These are phyloP conservation scores for Syrphus vitripennis DNA, from an alignment of 2,888 invertebrate species.

Conservation along the genomic window DNA sequence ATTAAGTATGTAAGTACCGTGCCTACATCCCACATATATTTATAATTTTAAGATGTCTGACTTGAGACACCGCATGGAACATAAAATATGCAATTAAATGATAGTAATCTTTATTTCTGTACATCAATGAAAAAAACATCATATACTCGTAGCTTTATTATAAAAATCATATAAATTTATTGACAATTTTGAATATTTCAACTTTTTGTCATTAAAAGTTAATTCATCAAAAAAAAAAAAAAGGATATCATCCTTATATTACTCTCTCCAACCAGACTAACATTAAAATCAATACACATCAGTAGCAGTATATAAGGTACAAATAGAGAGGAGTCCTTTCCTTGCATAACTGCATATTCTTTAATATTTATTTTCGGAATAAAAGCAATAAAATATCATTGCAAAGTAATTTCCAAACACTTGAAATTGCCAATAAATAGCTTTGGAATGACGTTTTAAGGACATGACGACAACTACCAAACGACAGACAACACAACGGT, in stretches of 20 bases:
- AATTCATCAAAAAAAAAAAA: neutral
- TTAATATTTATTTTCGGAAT: conserved; percentile 7
- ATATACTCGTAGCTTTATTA: neutral
- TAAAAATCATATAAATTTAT: neutral
- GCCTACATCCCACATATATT: too few relatives aligned
- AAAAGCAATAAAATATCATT: conserved; percentile 40
- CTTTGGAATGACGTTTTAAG: conserved; percentile 48
- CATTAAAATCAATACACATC: conserved; percentile 19
- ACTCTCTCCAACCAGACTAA: neutral
- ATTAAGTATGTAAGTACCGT: too few relatives aligned
- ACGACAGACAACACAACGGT: conserved; percentile 35
- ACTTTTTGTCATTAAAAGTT: conserved; percentile 1
- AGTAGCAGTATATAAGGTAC: neutral
- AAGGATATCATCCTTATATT: neutral
- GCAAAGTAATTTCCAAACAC: conserved; percentile 50
- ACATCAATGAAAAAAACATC: too few relatives aligned
- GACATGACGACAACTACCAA: too few relatives aligned
- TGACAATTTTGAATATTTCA: neutral
- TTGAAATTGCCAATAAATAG: conserved; percentile 64
- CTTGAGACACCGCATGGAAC: neutral
- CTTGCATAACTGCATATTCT: conserved; percentile 44
- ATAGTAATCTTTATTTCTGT: neutral
- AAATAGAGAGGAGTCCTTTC: too few relatives aligned
- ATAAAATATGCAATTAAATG: neutral
- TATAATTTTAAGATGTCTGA: too few relatives aligned